Conservation (phyloP, 64 coral and sea anemone genomes). For the Platygyra sinensis region DNA sequence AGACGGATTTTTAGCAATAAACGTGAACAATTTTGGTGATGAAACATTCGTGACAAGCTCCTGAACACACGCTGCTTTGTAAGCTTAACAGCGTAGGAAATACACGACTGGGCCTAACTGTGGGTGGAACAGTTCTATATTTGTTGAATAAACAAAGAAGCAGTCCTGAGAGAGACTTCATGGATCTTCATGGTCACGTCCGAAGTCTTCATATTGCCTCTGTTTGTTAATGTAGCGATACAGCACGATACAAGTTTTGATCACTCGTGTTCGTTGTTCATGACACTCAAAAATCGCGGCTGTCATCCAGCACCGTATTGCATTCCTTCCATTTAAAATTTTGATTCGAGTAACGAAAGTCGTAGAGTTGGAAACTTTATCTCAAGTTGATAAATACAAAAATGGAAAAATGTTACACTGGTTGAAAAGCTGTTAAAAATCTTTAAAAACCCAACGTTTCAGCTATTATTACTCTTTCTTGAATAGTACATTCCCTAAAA, state of each 20-base stretch:
- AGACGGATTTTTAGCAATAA: background rate
- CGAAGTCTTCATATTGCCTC: background rate
- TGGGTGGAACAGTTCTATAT: background rate
- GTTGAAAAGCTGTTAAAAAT: no score
- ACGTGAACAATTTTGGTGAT: no score
- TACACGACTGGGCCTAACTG: background rate
- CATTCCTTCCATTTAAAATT: no score
- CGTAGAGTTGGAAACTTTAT: no score
- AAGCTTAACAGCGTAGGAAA: background rate
- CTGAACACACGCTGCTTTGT: background rate
- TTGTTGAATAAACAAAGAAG: slow-evolving; percentile 33
- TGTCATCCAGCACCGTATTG: no score
- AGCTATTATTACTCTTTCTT: no score
- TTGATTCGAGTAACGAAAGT: no score
- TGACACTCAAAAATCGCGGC: no score
- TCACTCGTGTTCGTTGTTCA: no score
- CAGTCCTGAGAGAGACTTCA: background rate
- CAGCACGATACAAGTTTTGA: background rate
- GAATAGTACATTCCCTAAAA: background rate
- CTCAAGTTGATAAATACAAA: no score
- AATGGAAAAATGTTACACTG: no score
- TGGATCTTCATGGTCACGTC: background rate
- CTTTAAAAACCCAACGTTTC: no score
- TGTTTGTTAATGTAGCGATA: background rate
- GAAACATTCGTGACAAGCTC: background rate